Conservation (phyloP, 2,113 vertebrate species). For the Promerops cafer region DNA sequence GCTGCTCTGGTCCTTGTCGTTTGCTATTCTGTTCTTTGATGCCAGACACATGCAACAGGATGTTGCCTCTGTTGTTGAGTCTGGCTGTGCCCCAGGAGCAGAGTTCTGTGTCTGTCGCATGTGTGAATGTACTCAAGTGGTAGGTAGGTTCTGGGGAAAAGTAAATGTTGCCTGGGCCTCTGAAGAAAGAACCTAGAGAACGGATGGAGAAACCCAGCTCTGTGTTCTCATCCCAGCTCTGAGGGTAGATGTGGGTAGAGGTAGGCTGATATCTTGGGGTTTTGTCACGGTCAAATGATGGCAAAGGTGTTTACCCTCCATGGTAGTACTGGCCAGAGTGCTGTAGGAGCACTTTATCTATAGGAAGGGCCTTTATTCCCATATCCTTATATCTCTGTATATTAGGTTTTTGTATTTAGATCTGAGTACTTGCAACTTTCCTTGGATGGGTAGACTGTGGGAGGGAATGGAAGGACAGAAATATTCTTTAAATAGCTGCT, state of each 20-base stretch:
- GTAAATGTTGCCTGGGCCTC: neutral
- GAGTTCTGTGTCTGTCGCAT: rapidly evolving
- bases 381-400: neutral
- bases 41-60: neutral
- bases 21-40: neutral
- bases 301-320: neutral
- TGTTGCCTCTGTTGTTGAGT: neutral
- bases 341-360: neutral
- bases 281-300: neutral
- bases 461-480: neutral
- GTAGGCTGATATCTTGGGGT: neutral
- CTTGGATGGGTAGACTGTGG: neutral
- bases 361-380: neutral
- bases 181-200: neutral
- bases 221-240: neutral
- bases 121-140: neutral
- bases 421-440: neutral
- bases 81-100: neutral
- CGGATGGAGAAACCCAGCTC: no score
- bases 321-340: neutral
- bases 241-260: neutral
- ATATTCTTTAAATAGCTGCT: neutral
- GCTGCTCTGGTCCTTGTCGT: neutral
- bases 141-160: neutral
- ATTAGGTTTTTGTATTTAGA: neutral